phyloP scores from a whole-genome alignment of 2,113 vertebrate genomes.

The Pungitius pungitius region DNA sequence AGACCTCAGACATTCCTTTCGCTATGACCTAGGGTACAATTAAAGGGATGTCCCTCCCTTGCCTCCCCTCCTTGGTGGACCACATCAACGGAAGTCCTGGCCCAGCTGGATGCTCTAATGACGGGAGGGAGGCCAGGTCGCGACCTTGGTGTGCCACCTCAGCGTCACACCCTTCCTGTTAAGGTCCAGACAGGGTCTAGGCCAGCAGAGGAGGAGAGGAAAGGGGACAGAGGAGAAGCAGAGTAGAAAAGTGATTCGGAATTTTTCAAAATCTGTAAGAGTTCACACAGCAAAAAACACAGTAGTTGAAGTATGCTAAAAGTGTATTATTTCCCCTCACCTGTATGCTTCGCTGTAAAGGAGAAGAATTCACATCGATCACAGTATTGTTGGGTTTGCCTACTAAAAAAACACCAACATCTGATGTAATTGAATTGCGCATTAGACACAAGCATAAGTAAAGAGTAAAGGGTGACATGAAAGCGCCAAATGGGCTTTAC shows the following conservation, averaged over 20 bases:
- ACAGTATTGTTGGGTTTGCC: too few species aligned
- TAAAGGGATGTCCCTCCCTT: constrained; percentile 82
- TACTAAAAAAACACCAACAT: constrained; percentile 3
- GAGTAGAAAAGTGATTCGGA: constrained; percentile 44
- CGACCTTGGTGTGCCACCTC: constrained; percentile 82
- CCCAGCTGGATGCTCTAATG: constrained; percentile 80
- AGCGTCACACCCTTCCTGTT: constrained; percentile 80
- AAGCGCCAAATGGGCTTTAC: constrained; percentile 40
- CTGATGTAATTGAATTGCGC: constrained; percentile 8
- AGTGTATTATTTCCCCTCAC: background rate
- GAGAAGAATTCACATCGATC: background rate
- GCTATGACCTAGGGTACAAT: constrained; percentile 83
- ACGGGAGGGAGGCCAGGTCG: constrained; percentile 78
- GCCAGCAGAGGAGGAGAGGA: constrained; percentile 53
- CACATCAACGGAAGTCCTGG: constrained; percentile 82
- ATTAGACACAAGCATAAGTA: constrained; percentile 18
- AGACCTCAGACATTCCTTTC: constrained; percentile 85
- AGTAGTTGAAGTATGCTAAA: background rate
- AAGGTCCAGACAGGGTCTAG: constrained; percentile 70
- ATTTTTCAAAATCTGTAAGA: constrained; percentile 38
- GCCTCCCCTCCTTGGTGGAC: constrained; percentile 76
- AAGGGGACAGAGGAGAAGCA: constrained; percentile 42
- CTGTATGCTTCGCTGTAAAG: constrained; percentile 7
- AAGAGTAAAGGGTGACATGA: constrained; percentile 26
- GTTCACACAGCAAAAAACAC: constrained; percentile 23